Conservation (phyloP, 2,797 vertebrate genomes). For the Amblyopsis hoosieri region DNA sequence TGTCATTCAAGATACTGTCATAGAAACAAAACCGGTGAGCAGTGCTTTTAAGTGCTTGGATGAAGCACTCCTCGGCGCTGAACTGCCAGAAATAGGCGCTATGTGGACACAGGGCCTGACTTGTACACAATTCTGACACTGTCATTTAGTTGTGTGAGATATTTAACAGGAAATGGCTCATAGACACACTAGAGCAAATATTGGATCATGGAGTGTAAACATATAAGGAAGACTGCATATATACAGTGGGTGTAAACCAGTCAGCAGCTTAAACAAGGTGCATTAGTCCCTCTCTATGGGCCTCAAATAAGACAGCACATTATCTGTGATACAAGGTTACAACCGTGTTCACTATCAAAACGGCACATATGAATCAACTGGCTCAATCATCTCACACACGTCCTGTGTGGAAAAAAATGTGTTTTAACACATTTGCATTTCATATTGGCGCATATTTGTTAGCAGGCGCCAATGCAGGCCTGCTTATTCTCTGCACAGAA, state of each 20-base stretch:
- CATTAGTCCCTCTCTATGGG: conserved; percentile 17
- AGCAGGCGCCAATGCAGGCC: conserved; percentile 16
- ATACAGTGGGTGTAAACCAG: conserved; percentile 22
- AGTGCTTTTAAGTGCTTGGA: no score
- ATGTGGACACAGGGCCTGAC: no score
- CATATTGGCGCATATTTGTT: conserved; percentile 24
- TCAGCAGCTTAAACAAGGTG: conserved; percentile 8
- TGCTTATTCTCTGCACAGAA: conserved; percentile 25
- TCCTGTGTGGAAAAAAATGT: conserved; percentile 21
- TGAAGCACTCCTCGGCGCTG: no score
- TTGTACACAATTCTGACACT: conserved; percentile 19
- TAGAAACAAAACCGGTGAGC: no score
- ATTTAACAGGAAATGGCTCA: conserved; percentile 35
- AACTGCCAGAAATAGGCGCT: no score
- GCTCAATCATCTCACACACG: conserved; percentile 18
- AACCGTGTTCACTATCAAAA: conserved; percentile 40
- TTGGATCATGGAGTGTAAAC: conserved; percentile 8
- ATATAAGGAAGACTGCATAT: conserved; percentile 17
- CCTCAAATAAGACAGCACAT: conserved; percentile 13
- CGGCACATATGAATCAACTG: conserved; percentile 25
- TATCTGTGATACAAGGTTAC: conserved; percentile 22
- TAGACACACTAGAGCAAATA: conserved; percentile 31
- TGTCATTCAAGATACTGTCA: no score
- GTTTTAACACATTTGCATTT: conserved; percentile 27
- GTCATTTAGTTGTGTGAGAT: conserved; percentile 4